Conservation (phyloP, 2,888 invertebrate species). For the Eutolmus rufibarbis region DNA sequence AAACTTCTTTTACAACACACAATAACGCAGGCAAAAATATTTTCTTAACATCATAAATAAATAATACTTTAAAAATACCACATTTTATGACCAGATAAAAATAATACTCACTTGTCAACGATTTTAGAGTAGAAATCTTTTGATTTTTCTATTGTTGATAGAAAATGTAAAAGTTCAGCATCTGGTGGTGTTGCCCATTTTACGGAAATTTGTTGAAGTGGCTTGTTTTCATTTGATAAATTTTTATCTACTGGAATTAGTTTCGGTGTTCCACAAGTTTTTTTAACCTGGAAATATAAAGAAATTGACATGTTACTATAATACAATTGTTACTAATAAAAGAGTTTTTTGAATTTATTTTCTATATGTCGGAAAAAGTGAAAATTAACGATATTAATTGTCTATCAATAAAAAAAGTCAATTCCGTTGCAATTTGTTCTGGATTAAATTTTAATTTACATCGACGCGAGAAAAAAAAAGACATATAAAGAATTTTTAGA, state of each 20-base stretch:
- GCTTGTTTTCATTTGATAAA: constrained; percentile 56
- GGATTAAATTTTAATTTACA: not conserved
- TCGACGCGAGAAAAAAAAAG: not conserved
- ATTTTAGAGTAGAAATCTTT: constrained; percentile 85
- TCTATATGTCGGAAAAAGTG: not conserved
- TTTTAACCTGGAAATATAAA: constrained; percentile 64
- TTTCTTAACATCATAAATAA: no score
- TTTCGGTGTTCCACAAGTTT: constrained; percentile 64
- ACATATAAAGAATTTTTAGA: not conserved
- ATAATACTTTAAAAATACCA: not conserved
- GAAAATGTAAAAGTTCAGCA: constrained; percentile 70
- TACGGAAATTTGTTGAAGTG: constrained; percentile 64
- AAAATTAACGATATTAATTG: not conserved
- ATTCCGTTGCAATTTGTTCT: not conserved
- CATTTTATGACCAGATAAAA: not conserved
- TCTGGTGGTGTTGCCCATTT: constrained; percentile 71
- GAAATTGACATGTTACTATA: not conserved
- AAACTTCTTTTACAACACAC: no score
- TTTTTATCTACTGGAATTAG: constrained; percentile 56
- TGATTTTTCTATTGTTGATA: constrained; percentile 72
- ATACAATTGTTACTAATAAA: not conserved
- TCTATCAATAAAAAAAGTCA: not conserved
- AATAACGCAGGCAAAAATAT: no score
- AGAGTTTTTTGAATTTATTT: not conserved
- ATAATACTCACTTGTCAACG: constrained; percentile 69